A percentile compares a stretch with the other conserved stretches of the same genome.
phyloP scores from a whole-genome alignment of 2,113 vertebrate genomes.

The chimpanzee (Pan troglodytes) region NHGRI_mPanTro3-v2.1_pri NC_072418.2:10740001-10740500 shows the following conservation, averaged over 20 bases:
- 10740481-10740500: no score
- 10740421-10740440: not conserved
- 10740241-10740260: not conserved
- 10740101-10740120: not conserved
- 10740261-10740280: not conserved
- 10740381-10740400: not conserved
- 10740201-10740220: not conserved
- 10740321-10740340: not conserved
- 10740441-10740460: no score
- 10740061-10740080: not conserved
- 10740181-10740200: not conserved
- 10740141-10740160: not conserved
- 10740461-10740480: no score
- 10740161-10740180: not conserved
- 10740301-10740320: not conserved
- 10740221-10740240: not conserved
- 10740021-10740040: not conserved
- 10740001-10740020: not conserved
- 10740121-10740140: not conserved
- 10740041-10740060: not conserved
- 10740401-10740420: not conserved
- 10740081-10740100: not conserved
- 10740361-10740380: not conserved
- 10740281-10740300: not conserved
- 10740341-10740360: not conserved